Percentiles rank a stretch among this genome's conserved stretches.
Conservation (phyloP, 2,113 vertebrate species). For the Xiphophorus hellerii region DNA sequence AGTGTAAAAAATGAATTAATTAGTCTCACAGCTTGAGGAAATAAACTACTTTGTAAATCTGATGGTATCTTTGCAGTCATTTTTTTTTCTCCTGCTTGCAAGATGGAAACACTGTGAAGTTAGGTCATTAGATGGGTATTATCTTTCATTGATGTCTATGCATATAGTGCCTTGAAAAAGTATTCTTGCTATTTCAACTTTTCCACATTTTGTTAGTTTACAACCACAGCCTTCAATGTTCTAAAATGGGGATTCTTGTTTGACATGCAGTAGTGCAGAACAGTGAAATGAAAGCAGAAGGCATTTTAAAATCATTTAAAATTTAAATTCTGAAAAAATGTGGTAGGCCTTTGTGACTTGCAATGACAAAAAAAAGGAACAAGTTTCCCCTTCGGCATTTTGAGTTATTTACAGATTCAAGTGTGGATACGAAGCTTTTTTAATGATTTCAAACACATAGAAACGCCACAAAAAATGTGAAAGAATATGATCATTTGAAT, state of each 20-base stretch:
- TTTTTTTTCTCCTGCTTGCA: constrained; percentile 1
- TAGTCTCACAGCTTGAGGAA: constrained; percentile 3
- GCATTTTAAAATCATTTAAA: not conserved
- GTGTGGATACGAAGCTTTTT: too few species aligned
- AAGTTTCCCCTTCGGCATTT: too few species aligned
- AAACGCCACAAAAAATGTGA: too few species aligned
- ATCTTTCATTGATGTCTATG: not conserved
- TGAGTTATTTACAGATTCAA: too few species aligned
- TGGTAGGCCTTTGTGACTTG: not conserved
- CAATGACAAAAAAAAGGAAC: too few species aligned
- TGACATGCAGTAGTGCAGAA: not conserved
- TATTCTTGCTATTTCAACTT: not conserved
- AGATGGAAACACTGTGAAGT: not conserved
- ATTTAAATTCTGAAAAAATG: not conserved
- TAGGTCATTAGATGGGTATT: not conserved
- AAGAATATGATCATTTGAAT: too few species aligned
- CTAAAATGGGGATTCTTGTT: not conserved
- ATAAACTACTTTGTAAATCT: constrained; percentile 1
- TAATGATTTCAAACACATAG: too few species aligned
- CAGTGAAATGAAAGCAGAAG: not conserved
- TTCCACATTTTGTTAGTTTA: not conserved
- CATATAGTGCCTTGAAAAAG: not conserved
- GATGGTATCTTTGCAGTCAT: not conserved
- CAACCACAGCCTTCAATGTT: not conserved
- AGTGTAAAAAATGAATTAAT: not conserved